Conservation (phyloP, 2,888 invertebrate species). For the Hirtodrosophila confusa region DNA sequence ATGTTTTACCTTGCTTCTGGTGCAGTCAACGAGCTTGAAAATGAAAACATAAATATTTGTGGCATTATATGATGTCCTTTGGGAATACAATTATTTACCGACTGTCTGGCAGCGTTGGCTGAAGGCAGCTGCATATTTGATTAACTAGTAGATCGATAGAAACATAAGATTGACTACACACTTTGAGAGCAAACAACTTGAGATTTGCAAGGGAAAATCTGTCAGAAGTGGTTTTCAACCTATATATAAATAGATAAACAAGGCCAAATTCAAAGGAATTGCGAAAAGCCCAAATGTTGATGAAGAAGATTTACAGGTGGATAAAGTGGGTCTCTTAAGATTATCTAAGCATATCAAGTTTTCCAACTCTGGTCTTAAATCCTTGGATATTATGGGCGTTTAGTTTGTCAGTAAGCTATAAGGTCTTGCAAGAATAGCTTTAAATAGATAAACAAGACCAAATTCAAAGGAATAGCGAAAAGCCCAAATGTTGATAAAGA, state of each 20-base stretch:
- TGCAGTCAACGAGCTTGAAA: conserved; percentile 35
- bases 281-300: conserved; percentile 5
- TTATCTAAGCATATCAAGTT: no score
- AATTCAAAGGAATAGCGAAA: not conserved
- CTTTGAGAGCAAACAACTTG: conserved; percentile 24
- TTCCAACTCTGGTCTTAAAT: no score
- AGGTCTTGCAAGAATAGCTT: no score
- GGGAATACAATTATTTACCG: conserved; percentile 49
- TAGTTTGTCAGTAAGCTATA: no score
- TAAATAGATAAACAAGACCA: no score
- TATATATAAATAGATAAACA: no score
- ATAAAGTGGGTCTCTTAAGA: no score
- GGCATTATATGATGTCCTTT: conserved; percentile 12
- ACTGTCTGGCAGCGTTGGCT: conserved; percentile 20
- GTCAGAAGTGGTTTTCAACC: not conserved
- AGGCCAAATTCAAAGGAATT: no score
- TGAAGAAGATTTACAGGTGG: no score
- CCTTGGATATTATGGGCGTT: no score
- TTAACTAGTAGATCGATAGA: conserved; percentile 39
- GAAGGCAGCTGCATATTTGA: conserved; percentile 54
- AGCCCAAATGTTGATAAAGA: not conserved
- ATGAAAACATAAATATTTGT: conserved; percentile 26
- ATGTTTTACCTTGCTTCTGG: conserved; percentile 28
- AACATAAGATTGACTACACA: conserved; percentile 31
- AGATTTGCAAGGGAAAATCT: conserved; percentile 2